Percentiles rank a stretch among this genome's conserved stretches.
Conservation (phyloP, 2,797 vertebrate species). For the Merluccius polli region DNA sequence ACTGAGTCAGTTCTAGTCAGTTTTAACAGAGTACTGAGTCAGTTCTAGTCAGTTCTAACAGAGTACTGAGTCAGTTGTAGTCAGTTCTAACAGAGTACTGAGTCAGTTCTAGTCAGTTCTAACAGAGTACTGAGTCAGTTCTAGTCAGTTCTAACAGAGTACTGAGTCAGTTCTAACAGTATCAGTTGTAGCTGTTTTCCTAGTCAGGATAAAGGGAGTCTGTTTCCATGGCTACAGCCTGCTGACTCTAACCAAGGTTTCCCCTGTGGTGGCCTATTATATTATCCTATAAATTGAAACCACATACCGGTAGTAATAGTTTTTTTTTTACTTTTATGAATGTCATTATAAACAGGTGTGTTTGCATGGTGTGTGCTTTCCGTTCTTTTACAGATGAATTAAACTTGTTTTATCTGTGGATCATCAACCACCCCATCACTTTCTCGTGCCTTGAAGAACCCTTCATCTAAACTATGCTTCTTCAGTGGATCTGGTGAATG, state of each 20-base stretch:
- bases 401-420: background rate
- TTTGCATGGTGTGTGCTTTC: background rate
- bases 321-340: background rate
- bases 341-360: slow-evolving; percentile 1
- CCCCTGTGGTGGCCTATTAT: background rate
- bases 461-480: background rate
- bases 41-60: background rate
- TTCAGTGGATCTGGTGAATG: background rate
- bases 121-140: too few species aligned
- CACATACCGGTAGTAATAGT: background rate
- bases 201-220: background rate
- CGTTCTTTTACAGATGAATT: background rate
- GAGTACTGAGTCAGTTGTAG: background rate
- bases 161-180: background rate
- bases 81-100: too few species aligned
- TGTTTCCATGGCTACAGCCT: background rate
- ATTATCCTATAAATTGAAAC: background rate
- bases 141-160: background rate
- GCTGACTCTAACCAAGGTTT: background rate
- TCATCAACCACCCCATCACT: slow-evolving; percentile 24
- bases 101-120: too few species aligned
- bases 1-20: too few species aligned
- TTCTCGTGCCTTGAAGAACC: slow-evolving; percentile 62
- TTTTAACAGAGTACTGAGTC: too few species aligned
- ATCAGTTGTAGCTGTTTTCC: background rate